A percentile compares a stretch with the other conserved stretches of the same genome.
These are phyloP conservation scores for Stomatorhinus walkeri DNA, from an alignment of 2,797 vertebrate genomes.

Conservation along the genomic window DNA sequence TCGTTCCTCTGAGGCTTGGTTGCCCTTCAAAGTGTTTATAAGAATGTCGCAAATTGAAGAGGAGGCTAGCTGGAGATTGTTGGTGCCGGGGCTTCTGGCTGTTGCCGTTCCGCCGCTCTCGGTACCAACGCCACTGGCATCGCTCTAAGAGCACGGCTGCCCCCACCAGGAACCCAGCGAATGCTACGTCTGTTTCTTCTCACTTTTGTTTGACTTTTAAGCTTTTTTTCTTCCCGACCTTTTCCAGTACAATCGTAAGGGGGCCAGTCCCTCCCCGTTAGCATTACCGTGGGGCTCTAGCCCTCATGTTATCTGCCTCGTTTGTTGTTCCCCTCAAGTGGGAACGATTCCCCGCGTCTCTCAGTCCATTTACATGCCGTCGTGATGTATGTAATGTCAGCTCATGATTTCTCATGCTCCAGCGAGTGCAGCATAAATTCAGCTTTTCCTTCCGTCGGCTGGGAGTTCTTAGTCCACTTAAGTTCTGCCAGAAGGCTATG, in stretches of 20 bases:
- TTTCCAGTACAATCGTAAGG: not conserved
- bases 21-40: constrained; percentile 22
- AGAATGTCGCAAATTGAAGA: constrained; percentile 6
- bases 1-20: constrained; percentile 11
- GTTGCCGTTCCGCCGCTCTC: not conserved
- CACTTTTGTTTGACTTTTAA: constrained; percentile 5
- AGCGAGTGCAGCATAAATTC: constrained; percentile 5
- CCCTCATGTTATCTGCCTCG: not conserved
- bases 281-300: not conserved
- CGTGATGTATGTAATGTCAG: not conserved
- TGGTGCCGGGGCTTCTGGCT: not conserved
- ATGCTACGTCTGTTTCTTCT: not conserved
- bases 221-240: not conserved
- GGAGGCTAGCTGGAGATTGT: not conserved
- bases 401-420: not conserved
- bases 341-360: not conserved
- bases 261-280: not conserved
- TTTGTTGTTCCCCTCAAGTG: not conserved
- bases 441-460: not conserved
- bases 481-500: not conserved
- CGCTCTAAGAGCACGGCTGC: not conserved
- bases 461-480: not conserved
- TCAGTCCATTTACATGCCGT: not conserved
- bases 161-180: not conserved
- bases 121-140: not conserved